phyloP scores from a whole-genome alignment of 1,140 invertebrate species.

The Homarus americanus region DNA sequence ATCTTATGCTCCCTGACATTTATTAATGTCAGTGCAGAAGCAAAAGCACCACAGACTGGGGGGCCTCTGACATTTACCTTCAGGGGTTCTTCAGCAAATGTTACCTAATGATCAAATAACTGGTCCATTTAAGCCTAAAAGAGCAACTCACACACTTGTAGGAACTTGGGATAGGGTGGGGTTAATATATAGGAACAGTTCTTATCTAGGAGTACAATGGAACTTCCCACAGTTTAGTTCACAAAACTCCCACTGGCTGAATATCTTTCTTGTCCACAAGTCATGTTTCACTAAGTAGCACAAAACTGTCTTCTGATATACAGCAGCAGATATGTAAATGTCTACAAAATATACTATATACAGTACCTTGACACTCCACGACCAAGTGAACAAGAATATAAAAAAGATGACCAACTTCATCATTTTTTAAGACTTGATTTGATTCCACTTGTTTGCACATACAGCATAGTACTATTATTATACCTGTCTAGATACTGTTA shows the following conservation, averaged over 20 bases:
- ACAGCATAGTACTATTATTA: background rate
- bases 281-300: background rate
- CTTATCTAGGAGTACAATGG: background rate
- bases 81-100: background rate
- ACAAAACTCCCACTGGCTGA: background rate
- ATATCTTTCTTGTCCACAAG: background rate
- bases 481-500: background rate
- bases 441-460: background rate
- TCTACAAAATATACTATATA: background rate
- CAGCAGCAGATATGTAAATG: conserved; percentile 5
- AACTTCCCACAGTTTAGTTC: background rate
- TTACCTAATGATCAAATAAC: background rate
- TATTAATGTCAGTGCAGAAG: background rate
- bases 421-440: background rate
- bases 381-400: background rate
- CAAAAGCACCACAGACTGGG: background rate
- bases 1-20: background rate
- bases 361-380: background rate
- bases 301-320: background rate
- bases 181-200: conserved; percentile 19
- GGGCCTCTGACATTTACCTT: background rate
- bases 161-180: conserved; percentile 11
- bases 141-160: conserved; percentile 12
- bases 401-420: too few relatives aligned
- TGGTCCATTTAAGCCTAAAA: background rate